Base-by-base conservation (phyloP, 2,888 invertebrate species). In the Volucella inflata region DNA sequence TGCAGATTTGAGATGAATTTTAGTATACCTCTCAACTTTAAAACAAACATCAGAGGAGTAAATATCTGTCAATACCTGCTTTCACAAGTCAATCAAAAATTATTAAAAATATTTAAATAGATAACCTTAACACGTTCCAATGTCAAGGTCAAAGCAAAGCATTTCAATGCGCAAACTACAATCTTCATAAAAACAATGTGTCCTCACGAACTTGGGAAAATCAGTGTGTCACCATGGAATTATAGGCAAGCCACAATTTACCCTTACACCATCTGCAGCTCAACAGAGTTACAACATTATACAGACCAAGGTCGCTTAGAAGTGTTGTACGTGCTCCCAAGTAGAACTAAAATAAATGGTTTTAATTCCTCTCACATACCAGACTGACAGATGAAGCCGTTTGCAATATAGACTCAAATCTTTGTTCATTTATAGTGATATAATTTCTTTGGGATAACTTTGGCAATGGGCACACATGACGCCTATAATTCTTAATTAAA, bases 401-500 rank as follows among this genome's bases (percentile, higher is more conserved):
- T 30, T 30, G 2, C 30, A 30, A 30, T 30, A 30, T 30, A 30
- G 65, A 55, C 75, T 9, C 10, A 75, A 84, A 75, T 79, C 70
- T 79, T 51, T 60, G 71, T 75, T 75, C 84, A 84, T 84, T 84
- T 84, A 84, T 84, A 79, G 74, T 71, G 70, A 75, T 75, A 79
- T 84, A 79, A 84, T 84, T 75, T 60, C 65, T 79, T 44, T 75
- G 53, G 44, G 67, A 57, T 68, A 21, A 59, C 50, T 48, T 44
- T 46, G 51, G 17, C 55, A 64, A 30, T 16, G 44, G 74, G 50
- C 50, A 62, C 78, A 77, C 64, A 72, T 74, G 77, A 36, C 17
- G 67, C 16, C 40, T 74, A 83, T 83, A 78, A 78, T 74, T 83
- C 72, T 48, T 78, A 72, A 83, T 83, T 83, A 78, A 65, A 55